Evolutionary conservation across 2,797 vertebrate genomes (phyloP).

Genomic region (Protosalanx chinensis): DNA sequence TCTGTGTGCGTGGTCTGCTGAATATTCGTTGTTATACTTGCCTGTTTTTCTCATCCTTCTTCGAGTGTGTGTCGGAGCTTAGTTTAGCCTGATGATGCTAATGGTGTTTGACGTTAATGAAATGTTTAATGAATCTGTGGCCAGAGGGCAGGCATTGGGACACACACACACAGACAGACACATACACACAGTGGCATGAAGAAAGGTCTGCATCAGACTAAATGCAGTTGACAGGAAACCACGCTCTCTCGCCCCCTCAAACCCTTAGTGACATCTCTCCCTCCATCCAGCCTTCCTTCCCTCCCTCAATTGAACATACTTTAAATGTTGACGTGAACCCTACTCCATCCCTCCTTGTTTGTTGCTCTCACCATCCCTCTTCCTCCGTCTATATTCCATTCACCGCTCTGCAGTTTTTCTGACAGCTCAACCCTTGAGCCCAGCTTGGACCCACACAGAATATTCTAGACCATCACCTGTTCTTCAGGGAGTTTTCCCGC

Average conservation of each 20-base stretch:
- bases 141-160: constrained; percentile 39
- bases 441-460: too few species aligned
- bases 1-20: constrained; percentile 12
- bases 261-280: constrained; percentile 16
- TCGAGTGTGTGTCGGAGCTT: not conserved
- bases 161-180: constrained; percentile 4
- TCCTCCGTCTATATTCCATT: not conserved
- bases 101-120: constrained; percentile 69
- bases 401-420: not conserved
- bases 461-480: too few species aligned
- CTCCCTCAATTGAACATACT: not conserved
- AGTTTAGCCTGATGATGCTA: constrained; percentile 50
- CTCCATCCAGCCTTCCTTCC: constrained; percentile 10
- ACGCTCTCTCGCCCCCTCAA: constrained; percentile 19
- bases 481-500: not conserved
- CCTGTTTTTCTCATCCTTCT: not conserved
- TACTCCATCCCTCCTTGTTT: not conserved
- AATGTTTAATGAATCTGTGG: constrained; percentile 66
- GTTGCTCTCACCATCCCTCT: not conserved
- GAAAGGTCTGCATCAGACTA: constrained; percentile 47
- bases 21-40: not conserved
- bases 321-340: not conserved
- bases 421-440: not conserved
- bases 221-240: constrained; percentile 46
- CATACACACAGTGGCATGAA: constrained; percentile 19